A percentile compares a stretch with the other conserved stretches of the same genome.
Conservation (phyloP, 1,140 invertebrate species). For the Notospermus geniculatus region DNA sequence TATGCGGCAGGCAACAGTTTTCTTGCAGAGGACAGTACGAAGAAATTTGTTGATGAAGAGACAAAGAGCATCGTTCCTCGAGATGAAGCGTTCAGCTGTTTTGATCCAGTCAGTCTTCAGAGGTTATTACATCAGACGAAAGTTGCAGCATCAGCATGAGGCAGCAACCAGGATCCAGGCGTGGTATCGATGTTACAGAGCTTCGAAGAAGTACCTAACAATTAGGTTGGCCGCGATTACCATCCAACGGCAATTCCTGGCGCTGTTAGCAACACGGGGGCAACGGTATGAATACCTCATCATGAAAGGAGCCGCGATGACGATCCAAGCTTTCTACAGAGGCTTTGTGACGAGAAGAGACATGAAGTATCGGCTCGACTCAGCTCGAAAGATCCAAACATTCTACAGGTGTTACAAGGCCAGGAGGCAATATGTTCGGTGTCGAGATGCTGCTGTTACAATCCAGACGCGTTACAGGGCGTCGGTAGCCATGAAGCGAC, state of each 20-base stretch:
- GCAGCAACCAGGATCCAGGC: conserved; percentile 25
- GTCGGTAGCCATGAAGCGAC: conserved; percentile 9
- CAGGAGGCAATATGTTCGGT: conserved; percentile 9
- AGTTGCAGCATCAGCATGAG: conserved; percentile 9
- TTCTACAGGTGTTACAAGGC: conserved; percentile 10
- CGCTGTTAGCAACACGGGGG: conserved; percentile 4
- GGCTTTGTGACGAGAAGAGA: conserved; percentile 19
- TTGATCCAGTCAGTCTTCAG: conserved; percentile 31
- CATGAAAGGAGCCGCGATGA: conserved; percentile 24
- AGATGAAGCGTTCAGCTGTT: conserved; percentile 24
- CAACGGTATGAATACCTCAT: conserved; percentile 17
- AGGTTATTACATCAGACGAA: conserved; percentile 18
- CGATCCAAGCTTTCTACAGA: conserved; percentile 28
- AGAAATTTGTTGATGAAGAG: too few relatives aligned
- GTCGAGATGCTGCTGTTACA: conserved; percentile 22
- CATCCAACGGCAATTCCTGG: conserved; percentile 19
- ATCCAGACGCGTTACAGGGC: conserved; percentile 23
- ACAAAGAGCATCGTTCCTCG: conserved; percentile 16
- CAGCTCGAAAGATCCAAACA: not conserved
- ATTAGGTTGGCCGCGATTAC: not conserved
- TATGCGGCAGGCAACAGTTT: not conserved
- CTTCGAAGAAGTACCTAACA: conserved; percentile 11
- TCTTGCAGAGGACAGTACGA: not conserved
- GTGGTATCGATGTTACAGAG: conserved; percentile 11
- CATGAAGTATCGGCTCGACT: conserved; percentile 4